Evolutionary conservation across 2,888 invertebrate species (phyloP).

Genomic region (Parnassius glacialis): DNA sequence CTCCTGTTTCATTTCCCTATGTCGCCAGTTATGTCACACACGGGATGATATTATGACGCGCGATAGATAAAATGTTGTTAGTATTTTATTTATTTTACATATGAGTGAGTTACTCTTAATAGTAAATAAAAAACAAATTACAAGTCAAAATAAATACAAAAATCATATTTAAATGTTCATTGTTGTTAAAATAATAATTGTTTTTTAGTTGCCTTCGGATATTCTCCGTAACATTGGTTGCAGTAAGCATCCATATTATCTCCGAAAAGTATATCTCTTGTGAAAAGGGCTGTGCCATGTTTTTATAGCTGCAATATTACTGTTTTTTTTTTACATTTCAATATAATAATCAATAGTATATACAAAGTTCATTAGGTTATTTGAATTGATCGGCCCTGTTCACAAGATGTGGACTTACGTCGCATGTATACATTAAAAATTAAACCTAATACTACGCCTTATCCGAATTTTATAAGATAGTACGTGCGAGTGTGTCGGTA

Average conservation of each 20-base stretch:
- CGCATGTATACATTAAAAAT: constrained; percentile 7
- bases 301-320: neutral
- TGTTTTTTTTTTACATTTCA: too few species aligned
- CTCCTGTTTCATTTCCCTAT: too few species aligned
- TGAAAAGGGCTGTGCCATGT: neutral
- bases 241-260: neutral
- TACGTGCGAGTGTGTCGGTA: constrained; percentile 2
- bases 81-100: too few species aligned
- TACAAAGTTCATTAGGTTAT: neutral
- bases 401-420: constrained; percentile 5
- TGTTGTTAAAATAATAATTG: too few species aligned
- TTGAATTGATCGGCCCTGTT: constrained; percentile 2
- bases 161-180: too few species aligned
- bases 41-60: too few species aligned
- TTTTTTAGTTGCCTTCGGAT: constrained; percentile 1
- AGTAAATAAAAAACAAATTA: too few species aligned
- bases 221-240: neutral
- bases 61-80: too few species aligned
- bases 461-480: constrained; percentile 21
- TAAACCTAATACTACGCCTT: constrained; percentile 16
- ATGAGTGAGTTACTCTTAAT: too few species aligned
- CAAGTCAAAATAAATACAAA: too few species aligned
- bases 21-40: too few species aligned
- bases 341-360: too few species aligned
- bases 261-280: neutral